Conservation (phyloP, 2,888 invertebrate genomes). For the Tricholauxania praeusta region DNA sequence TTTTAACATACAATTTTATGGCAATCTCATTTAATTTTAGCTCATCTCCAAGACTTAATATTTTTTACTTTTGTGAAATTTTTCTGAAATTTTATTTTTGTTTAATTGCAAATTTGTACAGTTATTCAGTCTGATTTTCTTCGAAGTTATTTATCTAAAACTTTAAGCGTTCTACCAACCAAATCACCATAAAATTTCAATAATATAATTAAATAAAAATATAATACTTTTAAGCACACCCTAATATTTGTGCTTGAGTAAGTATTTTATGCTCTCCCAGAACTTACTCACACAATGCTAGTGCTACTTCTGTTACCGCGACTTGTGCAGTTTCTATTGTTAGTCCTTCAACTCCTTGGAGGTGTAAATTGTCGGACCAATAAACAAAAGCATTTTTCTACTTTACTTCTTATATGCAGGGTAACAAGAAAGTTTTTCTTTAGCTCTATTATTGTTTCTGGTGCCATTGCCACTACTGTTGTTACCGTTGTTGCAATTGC, state of each 20-base stretch:
- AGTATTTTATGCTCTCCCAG: slow-evolving; percentile 45
- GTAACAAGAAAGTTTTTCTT: slow-evolving; percentile 24
- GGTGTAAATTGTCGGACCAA: slow-evolving; percentile 63
- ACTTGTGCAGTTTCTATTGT: slow-evolving; percentile 40
- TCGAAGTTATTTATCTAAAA: too few relatives aligned
- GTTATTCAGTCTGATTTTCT: too few relatives aligned
- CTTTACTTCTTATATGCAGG: slow-evolving; percentile 20
- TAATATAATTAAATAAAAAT: too few relatives aligned
- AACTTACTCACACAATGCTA: slow-evolving; percentile 38
- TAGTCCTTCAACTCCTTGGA: slow-evolving; percentile 52
- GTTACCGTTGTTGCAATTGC: slow-evolving; percentile 25
- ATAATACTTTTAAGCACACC: too few relatives aligned
- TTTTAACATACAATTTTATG: too few relatives aligned
- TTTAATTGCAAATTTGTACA: too few relatives aligned
- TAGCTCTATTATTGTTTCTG: slow-evolving; percentile 25
- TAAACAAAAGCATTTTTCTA: slow-evolving; percentile 58
- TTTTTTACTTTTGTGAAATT: too few relatives aligned
- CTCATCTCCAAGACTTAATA: too few relatives aligned
- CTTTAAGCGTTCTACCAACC: too few relatives aligned
- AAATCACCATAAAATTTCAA: too few relatives aligned
- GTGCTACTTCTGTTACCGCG: slow-evolving; percentile 14
- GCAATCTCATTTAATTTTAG: too few relatives aligned
- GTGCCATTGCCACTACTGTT: slow-evolving; percentile 22
- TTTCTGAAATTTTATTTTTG: too few relatives aligned
- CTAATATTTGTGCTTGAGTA: slow-evolving; percentile 45